phyloP scores from a whole-genome alignment of 2,888 invertebrate species.

The Meteorus colon region DNA sequence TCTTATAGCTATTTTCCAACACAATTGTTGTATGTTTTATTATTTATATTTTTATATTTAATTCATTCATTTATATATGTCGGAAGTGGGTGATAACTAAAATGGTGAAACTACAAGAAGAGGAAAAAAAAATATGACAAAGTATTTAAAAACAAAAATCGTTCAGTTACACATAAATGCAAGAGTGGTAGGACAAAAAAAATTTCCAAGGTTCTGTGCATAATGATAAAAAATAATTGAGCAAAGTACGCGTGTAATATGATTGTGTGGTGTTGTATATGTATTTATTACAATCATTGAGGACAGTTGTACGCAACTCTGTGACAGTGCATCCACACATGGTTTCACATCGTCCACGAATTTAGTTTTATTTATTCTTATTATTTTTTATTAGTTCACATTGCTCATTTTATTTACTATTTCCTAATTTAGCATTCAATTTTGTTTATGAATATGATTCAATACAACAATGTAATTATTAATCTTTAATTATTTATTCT shows the following conservation, averaged over 20 bases:
- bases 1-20: background rate
- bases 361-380: background rate
- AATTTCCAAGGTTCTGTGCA: slow-evolving; percentile 33
- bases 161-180: background rate
- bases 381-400: background rate
- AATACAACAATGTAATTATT: no score
- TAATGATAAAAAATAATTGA: slow-evolving; percentile 47
- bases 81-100: background rate
- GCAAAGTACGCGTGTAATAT: slow-evolving; percentile 4
- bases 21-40: no score
- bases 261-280: background rate
- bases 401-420: no score
- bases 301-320: slow-evolving; percentile 17
- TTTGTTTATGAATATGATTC: no score
- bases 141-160: background rate
- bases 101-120: background rate
- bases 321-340: background rate
- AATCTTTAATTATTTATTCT: no score
- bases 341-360: background rate
- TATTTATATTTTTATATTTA: background rate
- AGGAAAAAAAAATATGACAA: background rate
- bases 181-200: slow-evolving; percentile 20
- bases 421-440: no score
- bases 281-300: slow-evolving; percentile 36
- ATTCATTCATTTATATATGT: background rate